Evolutionary conservation across 2,888 invertebrate genomes (phyloP).

Genomic region (Polietes domitor): DNA sequence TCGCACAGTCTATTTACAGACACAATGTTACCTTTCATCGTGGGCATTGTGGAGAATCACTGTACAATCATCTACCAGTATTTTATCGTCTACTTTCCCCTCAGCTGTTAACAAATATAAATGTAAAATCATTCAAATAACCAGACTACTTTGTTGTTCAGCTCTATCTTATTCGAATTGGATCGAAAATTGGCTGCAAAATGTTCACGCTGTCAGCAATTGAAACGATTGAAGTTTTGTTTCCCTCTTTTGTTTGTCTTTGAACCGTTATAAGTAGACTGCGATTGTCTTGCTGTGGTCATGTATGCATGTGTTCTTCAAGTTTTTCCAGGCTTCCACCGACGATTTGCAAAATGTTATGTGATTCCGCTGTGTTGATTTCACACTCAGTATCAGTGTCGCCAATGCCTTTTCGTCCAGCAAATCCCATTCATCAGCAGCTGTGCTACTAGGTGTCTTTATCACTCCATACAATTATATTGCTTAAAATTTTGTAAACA

Average conservation of each 20-base stretch:
- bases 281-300: neutral
- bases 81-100: slow-evolving; percentile 38
- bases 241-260: neutral
- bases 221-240: slow-evolving; percentile 34
- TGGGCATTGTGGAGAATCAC: slow-evolving; percentile 25
- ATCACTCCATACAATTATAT: no score
- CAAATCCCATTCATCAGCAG: slow-evolving; percentile 52
- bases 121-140: slow-evolving; percentile 40
- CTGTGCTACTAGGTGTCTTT: no score
- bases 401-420: slow-evolving; percentile 66
- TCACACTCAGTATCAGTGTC: slow-evolving; percentile 63
- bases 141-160: neutral
- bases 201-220: no score
- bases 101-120: slow-evolving; percentile 41
- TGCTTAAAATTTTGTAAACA: no score
- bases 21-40: slow-evolving; percentile 47
- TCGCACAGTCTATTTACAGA: slow-evolving; percentile 36
- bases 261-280: neutral
- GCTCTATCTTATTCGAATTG: slow-evolving; percentile 19
- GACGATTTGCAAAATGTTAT: slow-evolving; percentile 64
- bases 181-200: slow-evolving; percentile 27
- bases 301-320: slow-evolving; percentile 41
- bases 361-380: slow-evolving; percentile 62
- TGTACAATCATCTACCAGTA: slow-evolving; percentile 14
- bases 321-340: slow-evolving; percentile 33